Percentiles rank a stretch among this genome's conserved stretches.
These are phyloP conservation scores for Drosophila neoperkinsi DNA, from an alignment of 2,888 invertebrate species.

Conservation along the genomic window DNA sequence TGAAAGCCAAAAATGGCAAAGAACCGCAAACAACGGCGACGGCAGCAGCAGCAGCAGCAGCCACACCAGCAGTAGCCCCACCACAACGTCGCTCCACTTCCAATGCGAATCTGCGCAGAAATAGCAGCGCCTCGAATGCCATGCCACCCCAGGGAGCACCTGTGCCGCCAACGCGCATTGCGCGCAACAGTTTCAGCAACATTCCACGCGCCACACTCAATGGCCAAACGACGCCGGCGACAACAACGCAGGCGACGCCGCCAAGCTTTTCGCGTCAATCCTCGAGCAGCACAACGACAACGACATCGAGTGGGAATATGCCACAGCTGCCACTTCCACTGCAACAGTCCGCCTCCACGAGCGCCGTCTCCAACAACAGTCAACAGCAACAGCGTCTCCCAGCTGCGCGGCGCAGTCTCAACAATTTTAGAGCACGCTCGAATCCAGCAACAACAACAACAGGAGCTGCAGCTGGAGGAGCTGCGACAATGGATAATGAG, in stretches of 20 bases:
- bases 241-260: conserved; percentile 25
- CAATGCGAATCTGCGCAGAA: conserved; percentile 83
- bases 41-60: background rate
- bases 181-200: conserved; percentile 83
- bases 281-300: conserved; percentile 70
- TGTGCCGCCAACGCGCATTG: conserved; percentile 65
- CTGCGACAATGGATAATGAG: conserved; percentile 65
- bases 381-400: conserved; percentile 53
- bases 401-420: conserved; percentile 48
- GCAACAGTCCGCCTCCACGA: conserved; percentile 71
- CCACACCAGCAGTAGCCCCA: conserved; percentile 25
- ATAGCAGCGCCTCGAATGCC: conserved; percentile 73
- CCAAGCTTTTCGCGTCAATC: conserved; percentile 72
- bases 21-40: conserved; percentile 63
- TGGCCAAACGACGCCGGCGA: conserved; percentile 54
- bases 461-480: conserved; percentile 4
- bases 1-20: conserved; percentile 82
- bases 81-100: conserved; percentile 82
- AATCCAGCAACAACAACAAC: conserved; percentile 27
- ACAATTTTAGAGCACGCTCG: conserved; percentile 66
- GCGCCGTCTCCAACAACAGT: conserved; percentile 48
- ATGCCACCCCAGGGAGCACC: conserved; percentile 61
- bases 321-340: conserved; percentile 23
- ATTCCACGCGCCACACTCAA: conserved; percentile 85
- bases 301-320: conserved; percentile 49